These are phyloP conservation scores for Coecobrya sp. DNA, from an alignment of 2,888 invertebrate genomes.

Conservation along the genomic window DNA sequence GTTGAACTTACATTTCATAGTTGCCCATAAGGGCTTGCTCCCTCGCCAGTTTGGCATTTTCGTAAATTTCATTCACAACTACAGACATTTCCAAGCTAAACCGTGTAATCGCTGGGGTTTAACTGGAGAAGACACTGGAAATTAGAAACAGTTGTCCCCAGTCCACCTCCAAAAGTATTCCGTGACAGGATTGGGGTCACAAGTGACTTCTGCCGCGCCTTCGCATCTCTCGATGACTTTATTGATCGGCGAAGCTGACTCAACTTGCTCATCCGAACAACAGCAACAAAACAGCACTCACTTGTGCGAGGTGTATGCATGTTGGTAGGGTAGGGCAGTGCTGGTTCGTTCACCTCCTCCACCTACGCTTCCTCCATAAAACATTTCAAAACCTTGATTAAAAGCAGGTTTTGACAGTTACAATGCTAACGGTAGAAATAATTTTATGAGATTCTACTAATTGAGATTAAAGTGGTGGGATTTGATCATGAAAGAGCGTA, in stretches of 20 bases:
- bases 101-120: background rate
- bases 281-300: background rate
- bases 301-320: too few species aligned
- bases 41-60: slow-evolving; percentile 97
- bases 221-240: slow-evolving; percentile 32
- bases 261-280: background rate
- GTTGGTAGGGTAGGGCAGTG: slow-evolving; percentile 48
- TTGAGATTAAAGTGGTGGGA: background rate
- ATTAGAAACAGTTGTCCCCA: slow-evolving; percentile 64
- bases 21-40: slow-evolving; percentile 98
- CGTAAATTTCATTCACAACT: slow-evolving; percentile 96
- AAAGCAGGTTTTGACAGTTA: slow-evolving; percentile 6
- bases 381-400: background rate
- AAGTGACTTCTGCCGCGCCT: slow-evolving; percentile 41
- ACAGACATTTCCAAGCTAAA: slow-evolving; percentile 91
- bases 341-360: background rate
- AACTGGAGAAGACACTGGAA: slow-evolving; percentile 50
- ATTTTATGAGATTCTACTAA: slow-evolving; percentile 13
- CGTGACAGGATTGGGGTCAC: slow-evolving; percentile 58
- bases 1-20: slow-evolving; percentile 92
- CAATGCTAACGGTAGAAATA: background rate
- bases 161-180: background rate
- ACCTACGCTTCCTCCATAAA: background rate
- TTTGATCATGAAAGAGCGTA: slow-evolving; percentile 62
- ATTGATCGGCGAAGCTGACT: slow-evolving; percentile 44